Evolutionary conservation across 1,140 invertebrate species (phyloP).

Genomic region (Agrypnia vestita): DNA sequence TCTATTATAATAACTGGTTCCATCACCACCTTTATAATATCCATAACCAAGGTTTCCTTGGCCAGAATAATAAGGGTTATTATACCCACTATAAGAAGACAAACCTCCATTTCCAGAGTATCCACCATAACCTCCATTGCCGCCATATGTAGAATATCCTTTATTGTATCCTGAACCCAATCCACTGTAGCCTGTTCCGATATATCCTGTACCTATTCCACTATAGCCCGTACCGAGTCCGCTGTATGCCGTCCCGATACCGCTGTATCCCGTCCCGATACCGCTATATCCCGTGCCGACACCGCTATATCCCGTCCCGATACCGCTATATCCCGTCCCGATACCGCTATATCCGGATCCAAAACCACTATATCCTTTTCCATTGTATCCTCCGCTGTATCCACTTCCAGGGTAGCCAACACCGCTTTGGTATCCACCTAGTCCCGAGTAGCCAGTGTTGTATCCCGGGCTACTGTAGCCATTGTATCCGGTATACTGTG

Average conservation of each 20-base stretch:
- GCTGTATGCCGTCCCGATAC: slow-evolving; percentile 31
- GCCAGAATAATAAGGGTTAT: slow-evolving; percentile 63
- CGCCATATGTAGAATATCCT: slow-evolving; percentile 18
- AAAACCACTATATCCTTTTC: slow-evolving; percentile 52
- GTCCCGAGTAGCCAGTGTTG: slow-evolving; percentile 24
- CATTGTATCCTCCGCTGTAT: slow-evolving; percentile 4
- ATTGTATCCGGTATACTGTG: slow-evolving; percentile 46
- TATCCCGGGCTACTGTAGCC: slow-evolving; percentile 39
- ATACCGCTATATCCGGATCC: slow-evolving; percentile 18
- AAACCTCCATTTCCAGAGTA: slow-evolving; percentile 68
- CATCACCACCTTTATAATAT: slow-evolving; percentile 55
- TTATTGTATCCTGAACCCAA: slow-evolving; percentile 15
- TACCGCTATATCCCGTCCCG: slow-evolving; percentile 45
- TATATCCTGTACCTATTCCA: slow-evolving; percentile 40
- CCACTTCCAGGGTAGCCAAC: slow-evolving; percentile 8
- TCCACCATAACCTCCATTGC: slow-evolving; percentile 66
- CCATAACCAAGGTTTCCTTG: slow-evolving; percentile 65
- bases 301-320: slow-evolving; percentile 13
- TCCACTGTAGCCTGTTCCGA: slow-evolving; percentile 14
- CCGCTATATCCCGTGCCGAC: slow-evolving; percentile 51
- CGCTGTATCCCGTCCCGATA: slow-evolving; percentile 48
- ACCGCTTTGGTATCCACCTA: slow-evolving; percentile 20
- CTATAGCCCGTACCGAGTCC: slow-evolving; percentile 49
- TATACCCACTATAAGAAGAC: slow-evolving; percentile 67
- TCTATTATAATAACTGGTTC: slow-evolving; percentile 45